These are phyloP conservation scores for Ivindomyrus marchei DNA, from an alignment of 2,113 vertebrate genomes.

Conservation along the genomic window DNA sequence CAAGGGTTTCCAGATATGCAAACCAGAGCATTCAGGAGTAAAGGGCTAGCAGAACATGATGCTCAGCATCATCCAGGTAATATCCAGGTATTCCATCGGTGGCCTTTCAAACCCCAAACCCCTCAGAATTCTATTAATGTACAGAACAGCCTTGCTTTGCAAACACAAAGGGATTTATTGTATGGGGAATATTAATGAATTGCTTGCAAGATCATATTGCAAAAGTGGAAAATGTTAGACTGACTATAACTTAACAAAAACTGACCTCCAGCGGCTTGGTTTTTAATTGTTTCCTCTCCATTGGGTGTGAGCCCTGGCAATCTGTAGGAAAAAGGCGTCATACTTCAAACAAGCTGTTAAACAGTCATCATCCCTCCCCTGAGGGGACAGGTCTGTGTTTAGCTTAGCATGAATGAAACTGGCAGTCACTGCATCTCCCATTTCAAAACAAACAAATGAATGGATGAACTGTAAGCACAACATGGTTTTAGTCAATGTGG, in stretches of 20 bases:
- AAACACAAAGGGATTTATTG: neutral
- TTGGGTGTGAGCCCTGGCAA: neutral
- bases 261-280: neutral
- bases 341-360: neutral
- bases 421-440: neutral
- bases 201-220: neutral
- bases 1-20: neutral
- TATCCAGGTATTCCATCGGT: neutral
- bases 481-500: neutral
- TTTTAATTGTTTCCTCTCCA: neutral
- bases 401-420: neutral
- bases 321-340: neutral
- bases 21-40: neutral
- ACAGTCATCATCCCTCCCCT: neutral
- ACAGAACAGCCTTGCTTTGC: neutral
- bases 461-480: neutral
- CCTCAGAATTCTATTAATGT: neutral
- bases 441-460: neutral
- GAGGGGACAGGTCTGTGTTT: neutral
- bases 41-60: neutral
- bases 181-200: neutral
- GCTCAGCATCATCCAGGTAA: neutral
- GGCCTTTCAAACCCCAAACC: neutral
- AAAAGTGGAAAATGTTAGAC: neutral
- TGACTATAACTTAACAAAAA: neutral